Percentiles rank a stretch among this genome's conserved stretches.
Evolutionary conservation across 2,113 vertebrate species (phyloP).

Genomic region (Urocynchramus pylzowi): DNA sequence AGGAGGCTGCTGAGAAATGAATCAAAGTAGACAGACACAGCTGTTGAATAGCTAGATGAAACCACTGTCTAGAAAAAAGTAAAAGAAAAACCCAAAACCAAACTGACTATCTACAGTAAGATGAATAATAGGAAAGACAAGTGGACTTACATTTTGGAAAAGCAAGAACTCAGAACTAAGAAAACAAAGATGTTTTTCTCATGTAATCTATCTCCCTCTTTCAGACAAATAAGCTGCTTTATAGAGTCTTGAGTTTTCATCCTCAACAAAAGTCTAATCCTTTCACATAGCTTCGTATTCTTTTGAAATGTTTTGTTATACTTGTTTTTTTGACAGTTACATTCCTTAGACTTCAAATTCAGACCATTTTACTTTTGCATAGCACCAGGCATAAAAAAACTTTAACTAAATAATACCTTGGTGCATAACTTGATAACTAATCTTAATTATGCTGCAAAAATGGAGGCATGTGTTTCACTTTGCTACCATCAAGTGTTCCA

Average conservation of each 20-base stretch:
- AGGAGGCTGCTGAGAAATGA: background rate
- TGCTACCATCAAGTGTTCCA: background rate
- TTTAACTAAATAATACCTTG: background rate
- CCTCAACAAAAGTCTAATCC: conserved; percentile 12
- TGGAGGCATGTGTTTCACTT: background rate
- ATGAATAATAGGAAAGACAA: background rate
- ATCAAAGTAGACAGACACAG: background rate
- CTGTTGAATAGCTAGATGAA: background rate
- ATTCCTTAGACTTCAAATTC: background rate
- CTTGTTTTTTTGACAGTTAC: background rate
- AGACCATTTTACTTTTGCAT: background rate
- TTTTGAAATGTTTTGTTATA: background rate
- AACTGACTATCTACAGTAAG: background rate
- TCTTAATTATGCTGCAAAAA: background rate
- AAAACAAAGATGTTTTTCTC: background rate
- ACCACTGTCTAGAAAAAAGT: background rate
- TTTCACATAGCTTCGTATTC: conserved; percentile 14
- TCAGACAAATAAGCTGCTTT: background rate
- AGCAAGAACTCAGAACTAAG: background rate
- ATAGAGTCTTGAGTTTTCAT: conserved; percentile 12
- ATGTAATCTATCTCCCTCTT: background rate
- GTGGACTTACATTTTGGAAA: background rate
- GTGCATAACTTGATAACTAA: background rate
- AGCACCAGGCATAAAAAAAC: background rate
- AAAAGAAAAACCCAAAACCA: too few species aligned